A percentile compares a stretch with the other conserved stretches of the same genome.
phyloP scores from a whole-genome alignment of 2,797 vertebrate species.

The Anguilla megastoma region DNA sequence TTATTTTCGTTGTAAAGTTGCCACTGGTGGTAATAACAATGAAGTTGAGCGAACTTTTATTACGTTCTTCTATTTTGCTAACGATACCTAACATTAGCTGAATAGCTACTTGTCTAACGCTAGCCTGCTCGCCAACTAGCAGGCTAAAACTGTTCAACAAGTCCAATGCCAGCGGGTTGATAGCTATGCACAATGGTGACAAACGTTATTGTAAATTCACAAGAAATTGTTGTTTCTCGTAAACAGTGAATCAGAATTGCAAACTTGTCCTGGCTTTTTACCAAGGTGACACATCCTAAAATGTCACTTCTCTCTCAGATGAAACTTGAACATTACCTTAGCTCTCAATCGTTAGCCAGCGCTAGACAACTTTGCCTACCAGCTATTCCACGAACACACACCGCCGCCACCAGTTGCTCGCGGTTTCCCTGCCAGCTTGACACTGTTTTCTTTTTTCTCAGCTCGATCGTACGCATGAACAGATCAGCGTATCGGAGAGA shows the following conservation, averaged over 20 bases:
- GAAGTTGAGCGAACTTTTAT: background rate
- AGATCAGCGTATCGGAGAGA: background rate
- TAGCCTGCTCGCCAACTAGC: background rate
- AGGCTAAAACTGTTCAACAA: background rate
- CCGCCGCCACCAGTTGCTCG: slow-evolving; percentile 16
- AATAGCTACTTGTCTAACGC: background rate
- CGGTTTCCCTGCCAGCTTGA: background rate
- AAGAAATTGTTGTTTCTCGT: slow-evolving; percentile 14
- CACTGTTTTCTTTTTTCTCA: background rate
- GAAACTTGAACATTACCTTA: background rate
- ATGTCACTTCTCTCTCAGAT: slow-evolving; percentile 17
- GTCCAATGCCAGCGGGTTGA: background rate
- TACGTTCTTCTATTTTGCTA: background rate
- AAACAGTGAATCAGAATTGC: background rate
- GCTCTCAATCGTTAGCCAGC: background rate
- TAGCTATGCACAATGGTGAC: background rate
- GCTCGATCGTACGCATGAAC: background rate
- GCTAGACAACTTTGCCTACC: background rate
- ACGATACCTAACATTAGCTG: background rate
- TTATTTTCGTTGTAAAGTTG: background rate
- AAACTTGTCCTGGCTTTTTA: background rate
- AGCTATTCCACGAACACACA: background rate
- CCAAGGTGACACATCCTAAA: slow-evolving; percentile 4
- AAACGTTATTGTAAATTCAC: background rate
- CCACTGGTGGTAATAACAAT: background rate